Conservation (phyloP, 1,140 invertebrate species). For the Megalonaias nervosa region DNA sequence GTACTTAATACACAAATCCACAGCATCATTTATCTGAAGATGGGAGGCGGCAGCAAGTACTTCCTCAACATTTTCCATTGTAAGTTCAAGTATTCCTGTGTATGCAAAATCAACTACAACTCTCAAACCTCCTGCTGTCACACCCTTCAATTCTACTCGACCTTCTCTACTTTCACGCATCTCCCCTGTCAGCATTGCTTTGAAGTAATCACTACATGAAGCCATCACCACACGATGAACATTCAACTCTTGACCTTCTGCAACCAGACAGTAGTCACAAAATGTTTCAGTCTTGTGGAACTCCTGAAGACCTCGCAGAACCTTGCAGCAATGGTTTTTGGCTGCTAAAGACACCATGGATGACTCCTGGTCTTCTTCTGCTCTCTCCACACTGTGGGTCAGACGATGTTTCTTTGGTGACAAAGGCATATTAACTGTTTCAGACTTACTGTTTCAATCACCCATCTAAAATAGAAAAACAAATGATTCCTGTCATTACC, state of each 20-base stretch:
- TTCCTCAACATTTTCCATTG: constrained; percentile 66
- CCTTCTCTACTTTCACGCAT: constrained; percentile 65
- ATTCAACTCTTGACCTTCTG: constrained; percentile 50
- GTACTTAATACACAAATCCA: constrained; percentile 67
- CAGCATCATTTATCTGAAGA: constrained; percentile 67
- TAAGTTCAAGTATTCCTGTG: constrained; percentile 62
- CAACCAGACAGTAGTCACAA: constrained; percentile 61
- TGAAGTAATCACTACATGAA: constrained; percentile 76
- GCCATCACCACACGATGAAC: constrained; percentile 68
- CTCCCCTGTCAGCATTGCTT: constrained; percentile 74
- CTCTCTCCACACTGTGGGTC: background rate
- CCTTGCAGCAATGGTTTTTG: constrained; percentile 58
- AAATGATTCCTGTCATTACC: no score
- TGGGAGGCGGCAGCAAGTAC: constrained; percentile 67
- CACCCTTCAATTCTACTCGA: constrained; percentile 62
- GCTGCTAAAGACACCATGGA: constrained; percentile 39
- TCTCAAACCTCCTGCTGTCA: constrained; percentile 61
- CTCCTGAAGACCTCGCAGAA: constrained; percentile 59
- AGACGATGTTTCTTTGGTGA: constrained; percentile 41
- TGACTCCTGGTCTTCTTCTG: background rate
- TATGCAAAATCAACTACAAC: constrained; percentile 64
- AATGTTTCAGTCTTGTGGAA: constrained; percentile 52
- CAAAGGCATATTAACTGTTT: constrained; percentile 33
- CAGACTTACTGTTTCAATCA: background rate
- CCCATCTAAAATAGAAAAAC: no score